Base-by-base conservation (phyloP, 2,888 invertebrate species). In the Colletes collaris region DNA sequence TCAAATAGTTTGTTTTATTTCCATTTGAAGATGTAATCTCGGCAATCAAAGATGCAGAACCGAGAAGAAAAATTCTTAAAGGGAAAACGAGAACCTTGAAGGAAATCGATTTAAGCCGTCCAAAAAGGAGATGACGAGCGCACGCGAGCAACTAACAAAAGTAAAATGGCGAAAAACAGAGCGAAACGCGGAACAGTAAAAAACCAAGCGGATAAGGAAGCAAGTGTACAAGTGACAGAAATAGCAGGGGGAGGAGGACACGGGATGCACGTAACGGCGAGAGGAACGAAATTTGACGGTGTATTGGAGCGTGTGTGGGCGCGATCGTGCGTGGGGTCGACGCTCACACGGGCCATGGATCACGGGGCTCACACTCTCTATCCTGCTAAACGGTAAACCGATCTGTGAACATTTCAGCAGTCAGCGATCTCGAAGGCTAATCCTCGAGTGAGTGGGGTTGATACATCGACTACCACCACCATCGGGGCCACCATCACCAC, bases 391-490 rank as follows among this genome's bases (percentile, higher is more conserved):
- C 92, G 92, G 92, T 92, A 92, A 92, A 92, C 92, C 92, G 92
- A 92, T 92, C 92, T 92, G 92, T 92, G 92, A 92, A 92, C 92
- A 92, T 92, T 92, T 92, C 92, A 92, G 90, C 92, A 92, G 92
- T 92, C 92, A 92, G 92, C 92, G 92, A 90, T 91, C 91, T 91
- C 92, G 86, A 89, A 91, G 91, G 92, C 92, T 92, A 92, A 92
- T 92, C 92, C 91, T 83, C 82, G 88, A 85, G 90, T 82, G 90
- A 90, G 90, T 86, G 90, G 92, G 91, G 90, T 90, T 88, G 91
- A 90, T 91, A 91, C 91, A 91, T 89, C 87, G 86, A 88, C 88
- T 84, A 82, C 80, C 60, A 80, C 76, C 82, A 77, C 78, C 72
- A 76, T 68, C 68, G 52, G 37, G 53, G 65, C 52, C 56, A 70